These are phyloP conservation scores for Calosoma granatense DNA, from an alignment of 1,140 invertebrate species.

Conservation along the genomic window DNA sequence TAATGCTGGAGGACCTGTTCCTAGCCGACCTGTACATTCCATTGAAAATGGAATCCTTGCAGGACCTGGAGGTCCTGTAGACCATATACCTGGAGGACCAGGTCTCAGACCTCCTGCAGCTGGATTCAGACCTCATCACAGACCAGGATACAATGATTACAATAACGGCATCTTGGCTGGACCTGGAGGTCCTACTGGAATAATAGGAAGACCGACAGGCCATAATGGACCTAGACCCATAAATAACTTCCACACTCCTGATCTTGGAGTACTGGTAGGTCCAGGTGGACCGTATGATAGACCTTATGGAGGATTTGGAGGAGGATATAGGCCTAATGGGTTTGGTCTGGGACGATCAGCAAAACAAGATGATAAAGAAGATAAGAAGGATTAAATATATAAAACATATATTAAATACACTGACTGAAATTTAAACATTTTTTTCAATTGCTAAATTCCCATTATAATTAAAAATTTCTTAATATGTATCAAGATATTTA, in stretches of 20 bases:
- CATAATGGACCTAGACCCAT: not conserved
- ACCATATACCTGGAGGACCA: not conserved
- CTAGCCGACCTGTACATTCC: slow-evolving; percentile 26
- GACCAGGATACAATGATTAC: slow-evolving; percentile 1
- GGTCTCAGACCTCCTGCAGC: not conserved
- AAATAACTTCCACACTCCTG: not conserved
- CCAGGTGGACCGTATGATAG: slow-evolving; percentile 27
- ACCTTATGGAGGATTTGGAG: slow-evolving; percentile 13
- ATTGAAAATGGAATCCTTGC: slow-evolving; percentile 38
- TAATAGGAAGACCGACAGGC: slow-evolving; percentile 32
- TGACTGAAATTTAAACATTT: not conserved
- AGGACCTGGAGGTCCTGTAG: slow-evolving; percentile 42
- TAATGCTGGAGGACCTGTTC: slow-evolving; percentile 25
- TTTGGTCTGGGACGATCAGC: slow-evolving; percentile 12
- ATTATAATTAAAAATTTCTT: no score
- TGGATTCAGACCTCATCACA: not conserved
- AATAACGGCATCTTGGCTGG: slow-evolving; percentile 39
- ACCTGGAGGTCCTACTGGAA: slow-evolving; percentile 43
- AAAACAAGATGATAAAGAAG: slow-evolving; percentile 1
- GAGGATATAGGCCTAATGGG: not conserved
- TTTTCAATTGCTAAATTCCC: slow-evolving; percentile 9
- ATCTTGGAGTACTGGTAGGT: slow-evolving; percentile 21
- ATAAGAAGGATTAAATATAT: slow-evolving; percentile 9
- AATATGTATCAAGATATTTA: no score
- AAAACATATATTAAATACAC: not conserved